Percentiles rank a stretch among this genome's conserved stretches.
phyloP scores from a whole-genome alignment of 2,113 vertebrate genomes.

The Cyphomyrus plagiostoma region DNA sequence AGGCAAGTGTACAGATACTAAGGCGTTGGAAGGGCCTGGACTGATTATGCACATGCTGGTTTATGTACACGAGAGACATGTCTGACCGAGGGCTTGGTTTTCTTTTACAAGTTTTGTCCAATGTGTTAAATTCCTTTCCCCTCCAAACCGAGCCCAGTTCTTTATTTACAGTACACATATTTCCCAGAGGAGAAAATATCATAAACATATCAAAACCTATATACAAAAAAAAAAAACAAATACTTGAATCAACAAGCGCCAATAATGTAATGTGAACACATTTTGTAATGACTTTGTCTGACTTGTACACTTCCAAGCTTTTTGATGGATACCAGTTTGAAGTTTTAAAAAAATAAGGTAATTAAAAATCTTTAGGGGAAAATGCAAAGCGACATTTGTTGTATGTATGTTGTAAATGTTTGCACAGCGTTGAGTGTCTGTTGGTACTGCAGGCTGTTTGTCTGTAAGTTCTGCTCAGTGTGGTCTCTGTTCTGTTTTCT shows the following conservation, averaged over 20 bases:
- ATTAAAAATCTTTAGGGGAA: constrained; percentile 32
- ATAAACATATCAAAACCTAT: constrained; percentile 68
- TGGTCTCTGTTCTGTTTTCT: constrained; percentile 52
- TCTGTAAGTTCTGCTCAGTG: constrained; percentile 52
- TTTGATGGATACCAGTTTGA: constrained; percentile 47
- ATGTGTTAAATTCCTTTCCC: neutral
- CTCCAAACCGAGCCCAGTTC: constrained; percentile 44
- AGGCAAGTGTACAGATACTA: constrained; percentile 47
- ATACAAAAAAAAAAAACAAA: constrained; percentile 83
- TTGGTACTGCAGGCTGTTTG: constrained; percentile 37
- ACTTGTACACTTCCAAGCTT: constrained; percentile 68
- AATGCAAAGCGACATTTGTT: constrained; percentile 46
- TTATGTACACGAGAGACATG: constrained; percentile 45
- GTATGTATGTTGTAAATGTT: constrained; percentile 42
- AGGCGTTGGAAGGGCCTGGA: constrained; percentile 62
- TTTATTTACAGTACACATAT: constrained; percentile 54
- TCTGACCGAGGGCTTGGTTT: constrained; percentile 41
- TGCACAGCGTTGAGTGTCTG: constrained; percentile 43
- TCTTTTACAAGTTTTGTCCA: constrained; percentile 5
- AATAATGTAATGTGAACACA: constrained; percentile 93
- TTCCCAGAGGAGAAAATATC: constrained; percentile 59
- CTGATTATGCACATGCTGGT: constrained; percentile 60
- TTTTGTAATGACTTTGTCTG: constrained; percentile 62
- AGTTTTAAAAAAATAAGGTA: constrained; percentile 41
- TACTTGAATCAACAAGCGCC: constrained; percentile 95